Conservation (phyloP, 2,888 invertebrate species). For the Mimumesa dahlbomi region DNA sequence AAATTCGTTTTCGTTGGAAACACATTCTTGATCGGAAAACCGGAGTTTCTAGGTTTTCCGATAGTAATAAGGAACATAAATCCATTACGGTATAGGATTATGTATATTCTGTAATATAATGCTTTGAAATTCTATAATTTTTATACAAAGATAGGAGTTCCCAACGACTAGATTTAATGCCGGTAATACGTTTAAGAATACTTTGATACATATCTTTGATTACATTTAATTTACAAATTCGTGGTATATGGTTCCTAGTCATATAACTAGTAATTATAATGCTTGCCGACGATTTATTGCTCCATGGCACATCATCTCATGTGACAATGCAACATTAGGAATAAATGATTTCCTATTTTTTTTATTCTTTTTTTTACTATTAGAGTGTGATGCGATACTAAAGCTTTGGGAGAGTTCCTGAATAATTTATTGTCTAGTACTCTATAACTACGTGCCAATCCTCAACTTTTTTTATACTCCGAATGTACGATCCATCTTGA, state of each 20-base stretch:
- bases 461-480: conserved; percentile 12
- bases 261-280: conserved; percentile 32
- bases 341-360: conserved; percentile 10
- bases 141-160: conserved; percentile 16
- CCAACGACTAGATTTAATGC: too few relatives aligned
- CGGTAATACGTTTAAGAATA: too few relatives aligned
- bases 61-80: conserved; percentile 8
- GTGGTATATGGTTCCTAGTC: conserved; percentile 50
- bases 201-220: conserved; percentile 4
- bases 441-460: background rate
- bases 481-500: background rate
- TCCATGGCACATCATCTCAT: conserved; percentile 15
- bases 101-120: conserved; percentile 55
- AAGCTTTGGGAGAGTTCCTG: background rate
- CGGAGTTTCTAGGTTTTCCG: conserved; percentile 3
- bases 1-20: conserved; percentile 14
- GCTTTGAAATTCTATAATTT: conserved; percentile 31
- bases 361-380: background rate
- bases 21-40: background rate
- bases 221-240: conserved; percentile 27
- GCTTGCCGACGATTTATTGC: conserved; percentile 9
- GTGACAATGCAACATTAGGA: conserved; percentile 9
- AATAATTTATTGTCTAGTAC: background rate
- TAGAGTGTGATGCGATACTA: background rate
- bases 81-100: conserved; percentile 11